Evolutionary conservation across 2,113 vertebrate genomes (phyloP).

Genomic region (Lipophrys pholis): DNA sequence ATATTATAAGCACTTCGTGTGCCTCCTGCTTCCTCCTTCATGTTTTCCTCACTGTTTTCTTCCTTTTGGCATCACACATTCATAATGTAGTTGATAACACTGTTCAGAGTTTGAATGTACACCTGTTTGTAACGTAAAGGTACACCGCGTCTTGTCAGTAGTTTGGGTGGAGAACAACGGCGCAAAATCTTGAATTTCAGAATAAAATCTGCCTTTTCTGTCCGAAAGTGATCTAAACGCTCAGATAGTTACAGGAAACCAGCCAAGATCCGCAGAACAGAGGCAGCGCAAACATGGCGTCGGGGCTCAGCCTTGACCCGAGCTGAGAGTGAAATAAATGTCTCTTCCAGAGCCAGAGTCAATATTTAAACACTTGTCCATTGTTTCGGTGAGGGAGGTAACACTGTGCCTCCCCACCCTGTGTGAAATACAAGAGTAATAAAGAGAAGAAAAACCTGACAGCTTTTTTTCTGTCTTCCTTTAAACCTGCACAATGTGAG

Average conservation of each 20-base stretch:
- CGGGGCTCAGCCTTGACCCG: slow-evolving; percentile 60
- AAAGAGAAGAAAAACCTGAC: neutral
- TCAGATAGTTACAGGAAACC: slow-evolving; percentile 41
- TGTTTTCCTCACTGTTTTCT: slow-evolving; percentile 1
- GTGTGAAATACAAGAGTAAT: neutral
- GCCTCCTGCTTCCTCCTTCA: slow-evolving; percentile 9
- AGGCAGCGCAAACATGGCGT: slow-evolving; percentile 45
- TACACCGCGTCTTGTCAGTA: neutral
- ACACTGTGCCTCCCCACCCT: slow-evolving; percentile 32
- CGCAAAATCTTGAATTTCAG: slow-evolving; percentile 2
- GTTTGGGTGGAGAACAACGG: neutral
- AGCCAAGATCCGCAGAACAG: slow-evolving; percentile 52
- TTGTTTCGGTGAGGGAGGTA: slow-evolving; percentile 60
- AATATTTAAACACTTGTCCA: slow-evolving; percentile 70
- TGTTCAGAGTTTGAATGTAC: slow-evolving; percentile 40
- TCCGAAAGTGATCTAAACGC: slow-evolving; percentile 19
- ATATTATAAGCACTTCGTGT: slow-evolving; percentile 15
- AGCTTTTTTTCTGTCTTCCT: no score
- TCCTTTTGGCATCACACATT: neutral
- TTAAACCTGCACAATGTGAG: no score
- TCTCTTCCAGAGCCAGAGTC: slow-evolving; percentile 58
- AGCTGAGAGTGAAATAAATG: slow-evolving; percentile 51
- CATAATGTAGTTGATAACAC: slow-evolving; percentile 61
- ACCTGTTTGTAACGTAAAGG: slow-evolving; percentile 24
- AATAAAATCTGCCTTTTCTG: slow-evolving; percentile 15